Conservation (phyloP, 2,797 vertebrate genomes). For the Lepilemur septentrionalis region DNA sequence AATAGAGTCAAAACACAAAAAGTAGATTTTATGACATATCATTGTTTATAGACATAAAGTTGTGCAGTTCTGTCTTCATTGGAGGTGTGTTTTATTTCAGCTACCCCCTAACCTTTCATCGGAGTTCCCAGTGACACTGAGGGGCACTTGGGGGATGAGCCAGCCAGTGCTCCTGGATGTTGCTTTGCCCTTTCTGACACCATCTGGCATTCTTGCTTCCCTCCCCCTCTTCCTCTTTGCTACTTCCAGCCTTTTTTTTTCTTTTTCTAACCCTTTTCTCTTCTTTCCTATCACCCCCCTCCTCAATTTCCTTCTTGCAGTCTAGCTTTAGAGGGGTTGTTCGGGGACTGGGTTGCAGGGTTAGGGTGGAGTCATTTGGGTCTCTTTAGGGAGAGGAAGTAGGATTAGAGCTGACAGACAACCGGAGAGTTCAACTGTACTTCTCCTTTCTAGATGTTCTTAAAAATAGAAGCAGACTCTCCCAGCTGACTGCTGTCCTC, state of each 20-base stretch:
- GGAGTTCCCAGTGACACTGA: not conserved
- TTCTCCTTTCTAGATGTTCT: conserved; percentile 54
- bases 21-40: not conserved
- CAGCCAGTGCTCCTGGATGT: not conserved
- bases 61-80: not conserved
- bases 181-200: not conserved
- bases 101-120: not conserved
- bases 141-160: no score
- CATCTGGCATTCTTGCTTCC: not conserved
- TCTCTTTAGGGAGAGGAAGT: not conserved
- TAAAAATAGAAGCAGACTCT: not conserved
- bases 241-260: not conserved
- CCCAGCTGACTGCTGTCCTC: not conserved
- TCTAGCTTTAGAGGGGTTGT: not conserved
- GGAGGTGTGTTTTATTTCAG: not conserved
- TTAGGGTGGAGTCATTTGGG: not conserved
- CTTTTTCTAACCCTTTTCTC: not conserved
- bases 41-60: not conserved
- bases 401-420: not conserved
- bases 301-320: not conserved
- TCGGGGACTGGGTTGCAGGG: not conserved
- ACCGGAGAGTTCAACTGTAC: not conserved
- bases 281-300: not conserved
- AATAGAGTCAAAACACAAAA: not conserved
- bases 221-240: not conserved